Base-by-base conservation (phyloP, 2,113 vertebrate genomes). In the Tragelaphus strepsiceros region DNA sequence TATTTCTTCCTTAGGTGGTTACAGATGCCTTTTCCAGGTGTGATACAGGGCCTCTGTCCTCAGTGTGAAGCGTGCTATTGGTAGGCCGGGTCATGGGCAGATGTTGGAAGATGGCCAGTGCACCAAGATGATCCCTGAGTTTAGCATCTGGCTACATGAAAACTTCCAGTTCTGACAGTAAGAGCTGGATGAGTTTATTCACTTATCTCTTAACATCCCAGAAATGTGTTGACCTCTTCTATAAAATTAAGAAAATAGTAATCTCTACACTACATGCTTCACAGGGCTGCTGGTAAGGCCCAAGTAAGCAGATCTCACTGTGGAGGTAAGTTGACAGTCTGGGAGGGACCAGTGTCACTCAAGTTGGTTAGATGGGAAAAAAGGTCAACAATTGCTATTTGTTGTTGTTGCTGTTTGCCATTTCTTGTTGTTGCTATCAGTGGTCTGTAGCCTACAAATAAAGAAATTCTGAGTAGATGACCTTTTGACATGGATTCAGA, bases 201-300 rank as follows among this genome's bases (percentile, higher is more conserved):
- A 28, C 6, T 53, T 94, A 12, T 90, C 12, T 54, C 46, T 78
- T 56, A 71, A 91, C n/a, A 74, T 83, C 90, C 58, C 49, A 82
- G 71, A 93, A 96, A 89, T 54, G 35, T 64, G 24, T 58, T 54
- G 56, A 78, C 49, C 13, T 89, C 51, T 13, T 71, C 88, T 90
- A 26, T 96, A 95, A 96, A 91, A 89, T 5, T 51, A 32, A 89
- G 61, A 96, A 88, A 94, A 77, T 84, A 51, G n/a, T 84, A 61
- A 39, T 54, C 84, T 74, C 56, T n/a, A 39, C 4, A 24, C 86
- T 67, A 28, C 32, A 14, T 89, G 62, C 51, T 85, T 94, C 54
- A 58, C 67, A 11, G 54, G 7, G n/a, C 87, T 96, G 56, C n/a
- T 58, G 17, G 6, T 7, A 86, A 82, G 32, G 35, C 35, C 89